These are phyloP conservation scores for Coptodon bakossiorum DNA, from an alignment of 2,113 vertebrate species.

Conservation along the genomic window DNA sequence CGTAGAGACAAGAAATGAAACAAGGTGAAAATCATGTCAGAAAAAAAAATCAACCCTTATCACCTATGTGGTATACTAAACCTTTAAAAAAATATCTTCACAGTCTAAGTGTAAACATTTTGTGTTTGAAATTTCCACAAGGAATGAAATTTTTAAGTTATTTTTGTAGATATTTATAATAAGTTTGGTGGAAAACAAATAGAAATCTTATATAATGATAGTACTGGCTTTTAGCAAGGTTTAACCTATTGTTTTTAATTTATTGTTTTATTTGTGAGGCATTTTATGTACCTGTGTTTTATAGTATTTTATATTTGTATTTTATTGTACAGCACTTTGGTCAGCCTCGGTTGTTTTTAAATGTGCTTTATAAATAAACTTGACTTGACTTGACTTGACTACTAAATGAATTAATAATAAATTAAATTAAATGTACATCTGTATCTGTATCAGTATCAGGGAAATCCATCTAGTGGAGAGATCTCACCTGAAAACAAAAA, in stretches of 20 bases:
- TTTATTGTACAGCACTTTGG: too few relatives aligned
- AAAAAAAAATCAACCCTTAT: not conserved
- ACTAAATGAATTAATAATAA: not conserved
- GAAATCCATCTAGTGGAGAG: not conserved
- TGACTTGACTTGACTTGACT: too few relatives aligned
- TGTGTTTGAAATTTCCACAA: not conserved
- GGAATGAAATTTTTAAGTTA: not conserved
- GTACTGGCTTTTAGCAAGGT: too few relatives aligned
- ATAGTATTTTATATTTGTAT: too few relatives aligned
- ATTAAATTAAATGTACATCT: not conserved
- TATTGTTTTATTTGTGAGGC: too few relatives aligned
- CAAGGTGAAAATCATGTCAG: not conserved
- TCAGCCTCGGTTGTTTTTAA: too few relatives aligned
- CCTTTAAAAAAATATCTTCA: not conserved
- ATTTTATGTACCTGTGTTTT: too few relatives aligned
- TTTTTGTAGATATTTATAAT: not conserved
- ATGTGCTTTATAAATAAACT: too few relatives aligned
- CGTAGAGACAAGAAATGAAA: not conserved
- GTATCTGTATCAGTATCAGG: not conserved
- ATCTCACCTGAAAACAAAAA: not conserved
- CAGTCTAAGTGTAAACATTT: not conserved
- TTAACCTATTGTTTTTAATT: too few relatives aligned
- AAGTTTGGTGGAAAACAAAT: not conserved
- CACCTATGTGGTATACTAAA: not conserved
- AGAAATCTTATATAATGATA: not conserved